Base-by-base conservation (phyloP, 2,797 vertebrate genomes). In the Rhinichthys osculus region DNA sequence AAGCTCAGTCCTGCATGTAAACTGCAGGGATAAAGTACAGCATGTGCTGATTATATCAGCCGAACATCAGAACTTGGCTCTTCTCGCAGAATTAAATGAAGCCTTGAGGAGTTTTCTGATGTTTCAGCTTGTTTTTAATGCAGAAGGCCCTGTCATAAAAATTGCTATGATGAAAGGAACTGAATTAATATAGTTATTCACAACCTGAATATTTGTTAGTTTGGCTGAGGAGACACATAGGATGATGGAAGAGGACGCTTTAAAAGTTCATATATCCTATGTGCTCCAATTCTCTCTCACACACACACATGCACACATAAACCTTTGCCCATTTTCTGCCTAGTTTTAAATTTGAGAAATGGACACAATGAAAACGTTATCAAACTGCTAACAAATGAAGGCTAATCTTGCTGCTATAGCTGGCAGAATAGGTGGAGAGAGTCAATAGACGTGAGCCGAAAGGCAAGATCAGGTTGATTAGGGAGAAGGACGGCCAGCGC, bases 381-480 rank as follows among this genome's bases (percentile, higher is more conserved):
- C 67, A 88, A 85, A 50, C 40, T 50, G 57, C 86, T 85, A 86
- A 89, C 88, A 88, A 92, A 89, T 79, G 85, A 88, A 81, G 66
- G 27, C 59, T 89, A 87, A 90, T 87, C 89, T 81, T 59, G 54
- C 76, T 80, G 87, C 86, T 85, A 70, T 66, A 71, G 70, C 78
- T 79, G 13, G 50, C 52, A 79, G 78, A 85, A 57, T 76, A 84
- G 81, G 74, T 73, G 82, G 77, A 78, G 62, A 54, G 69, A 70
- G 89, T 90, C 79, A 42, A 84, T 85, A 85, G 64, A 88, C 80
- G 86, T 81, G 83, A 84, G 88, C 83, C 83, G 80, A 80, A 81
- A 85, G 84, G 88, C 81, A 87, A 90, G 89, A 90, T 87, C 54
- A 79, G 82, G 84, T 89, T 88, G 87, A 90, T 89, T 90, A 89